Evolutionary conservation across 92 coral and sea anemone species (phyloP), one percentile per base, ranked within the genome.

Genomic region (Umimayanthus chanpuru): DNA sequence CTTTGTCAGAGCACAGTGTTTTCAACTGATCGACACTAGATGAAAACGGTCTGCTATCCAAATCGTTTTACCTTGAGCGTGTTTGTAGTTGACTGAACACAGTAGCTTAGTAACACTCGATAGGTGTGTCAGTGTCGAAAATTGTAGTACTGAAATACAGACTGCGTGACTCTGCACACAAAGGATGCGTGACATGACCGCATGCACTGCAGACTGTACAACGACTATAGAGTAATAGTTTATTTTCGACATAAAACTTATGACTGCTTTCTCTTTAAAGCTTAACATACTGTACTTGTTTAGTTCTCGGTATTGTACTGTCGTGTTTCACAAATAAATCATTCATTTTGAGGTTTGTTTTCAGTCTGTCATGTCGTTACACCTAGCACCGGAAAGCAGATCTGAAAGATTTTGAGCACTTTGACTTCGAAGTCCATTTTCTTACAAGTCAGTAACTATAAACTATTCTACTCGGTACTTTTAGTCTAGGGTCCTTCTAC

Each of bases 191-290:
- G 86, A 43, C 64, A 82, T 39, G 66, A 75, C 82, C 55, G 81
- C 82, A 49, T 50, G 82, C 89, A 81, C 39, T 68, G 73, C 21
- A 76, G 82, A 92, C 94, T 89, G 90, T 86, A 94, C 93, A 94
- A 91, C 90, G 70, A 76, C 91, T 95, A 93, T 85, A 81, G 98
- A 93, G 98, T 95, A 93, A 95, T 92, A 92, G 93, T 95, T 95
- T 93, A 93, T 95, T 95, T 93, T 93, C 64, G 94, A 95, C 98
- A 95, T 95, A 95, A 94, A 95, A 95, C 94, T 95, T 90, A 94
- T 88, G 93, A 93, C 98, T 93, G 98, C 95, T 88, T 88, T 90
- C 82, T 90, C 92, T 94, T 91, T 95, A 89, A 91, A 93, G 96
- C 98, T 91, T 91, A 91, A 95, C 98, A 92, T 92, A 80, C 88